A percentile compares a stretch with the other conserved stretches of the same genome.
phyloP scores from a whole-genome alignment of 2,797 vertebrate species.

The Nannoperca australis region DNA sequence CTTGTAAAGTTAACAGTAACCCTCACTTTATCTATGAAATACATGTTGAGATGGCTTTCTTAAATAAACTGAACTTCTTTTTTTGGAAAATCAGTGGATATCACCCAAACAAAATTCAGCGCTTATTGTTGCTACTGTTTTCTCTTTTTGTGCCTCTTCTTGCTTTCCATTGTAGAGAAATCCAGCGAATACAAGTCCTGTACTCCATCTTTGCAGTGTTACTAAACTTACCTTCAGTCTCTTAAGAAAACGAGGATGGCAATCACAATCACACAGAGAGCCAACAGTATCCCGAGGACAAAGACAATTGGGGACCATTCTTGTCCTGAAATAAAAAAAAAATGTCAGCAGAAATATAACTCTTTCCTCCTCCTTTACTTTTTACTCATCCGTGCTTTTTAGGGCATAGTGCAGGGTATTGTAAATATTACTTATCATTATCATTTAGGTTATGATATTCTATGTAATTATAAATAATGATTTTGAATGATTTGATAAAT shows the following conservation, averaged over 20 bases:
- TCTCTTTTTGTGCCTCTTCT: not conserved
- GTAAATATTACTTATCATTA: too few species aligned
- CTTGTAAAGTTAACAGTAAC: too few species aligned
- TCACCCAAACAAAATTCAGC: not conserved
- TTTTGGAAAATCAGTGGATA: not conserved
- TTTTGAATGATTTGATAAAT: too few species aligned
- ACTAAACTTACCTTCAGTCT: constrained; percentile 1
- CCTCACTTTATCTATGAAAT: not conserved
- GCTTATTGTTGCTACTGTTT: too few species aligned
- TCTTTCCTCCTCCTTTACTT: not conserved
- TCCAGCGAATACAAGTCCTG: not conserved
- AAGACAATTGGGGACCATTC: not conserved
- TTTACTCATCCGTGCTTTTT: not conserved
- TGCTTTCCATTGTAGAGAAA: not conserved
- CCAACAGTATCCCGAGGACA: constrained; percentile 12
- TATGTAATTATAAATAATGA: too few species aligned
- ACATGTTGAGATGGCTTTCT: not conserved
- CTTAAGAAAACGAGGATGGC: constrained; percentile 19
- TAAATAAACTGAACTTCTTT: not conserved
- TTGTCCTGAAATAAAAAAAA: not conserved
- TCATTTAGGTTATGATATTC: too few species aligned
- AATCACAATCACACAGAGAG: constrained; percentile 34
- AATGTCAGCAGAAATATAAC: not conserved
- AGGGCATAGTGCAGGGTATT: too few species aligned
- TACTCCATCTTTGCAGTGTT: not conserved